Evolutionary conservation across 1,140 invertebrate genomes (phyloP), one percentile per base, ranked within the genome.

Genomic region (Bombyx mandarina): DNA sequence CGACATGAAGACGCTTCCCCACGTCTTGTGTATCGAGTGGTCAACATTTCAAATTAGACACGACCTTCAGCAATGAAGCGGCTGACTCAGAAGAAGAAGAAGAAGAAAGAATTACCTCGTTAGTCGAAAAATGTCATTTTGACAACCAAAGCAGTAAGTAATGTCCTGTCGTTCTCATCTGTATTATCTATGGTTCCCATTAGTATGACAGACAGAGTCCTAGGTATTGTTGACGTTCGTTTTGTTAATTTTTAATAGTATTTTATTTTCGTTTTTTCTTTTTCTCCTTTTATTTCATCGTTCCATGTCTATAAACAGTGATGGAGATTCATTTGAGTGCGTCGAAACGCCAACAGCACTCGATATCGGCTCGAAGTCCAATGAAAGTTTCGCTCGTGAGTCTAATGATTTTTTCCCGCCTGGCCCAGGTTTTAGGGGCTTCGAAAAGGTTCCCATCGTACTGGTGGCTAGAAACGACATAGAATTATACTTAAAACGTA

Each of bases 381-480:
- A 56, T 42, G 52, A 60, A 3, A 54, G 9, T 52, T 35, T 35
- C 4, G 4, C 26, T 35, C 4, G 26, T 35, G 26, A 5, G 26
- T 35, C 26, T 44, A 48, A 60, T 51, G 47, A 69, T 60, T 57
- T 63, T 67, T 55, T 71, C 58, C 8, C 65, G 58, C 52, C 49
- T 50, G 64, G 73, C 64, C 10, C 50, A n/a, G 60, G 22, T 12
- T 78, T 80, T 48, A 63, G 63, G 46, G 75, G 73, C 42, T 85
- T 85, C 54, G 60, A 68, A 12, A 80, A 75, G 60, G 26, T 64
- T 6, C 79, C 80, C 1, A 43, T 46, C 10, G 75, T 83, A 54
- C 0, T 66, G 6, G 45, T 82, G 49, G 12, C 67, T 26, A 72
- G 75, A 45, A 58, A 68, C 8, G 71, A 85, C 57, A 75, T 82